Conservation (phyloP, 2,888 invertebrate species). For the Epirrhoe alternata region DNA sequence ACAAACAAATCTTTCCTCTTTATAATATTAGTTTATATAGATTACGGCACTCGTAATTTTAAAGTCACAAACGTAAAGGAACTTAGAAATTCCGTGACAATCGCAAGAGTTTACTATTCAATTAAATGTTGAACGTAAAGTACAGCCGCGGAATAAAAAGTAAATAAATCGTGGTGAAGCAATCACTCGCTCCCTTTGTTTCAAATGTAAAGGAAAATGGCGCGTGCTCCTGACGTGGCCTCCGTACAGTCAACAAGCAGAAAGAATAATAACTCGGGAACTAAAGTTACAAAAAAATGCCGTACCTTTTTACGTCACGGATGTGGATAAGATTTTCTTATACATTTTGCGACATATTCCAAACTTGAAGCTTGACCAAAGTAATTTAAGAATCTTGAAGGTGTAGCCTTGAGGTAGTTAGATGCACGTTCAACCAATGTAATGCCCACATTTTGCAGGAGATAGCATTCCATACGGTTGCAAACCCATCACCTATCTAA, state of each 20-base stretch:
- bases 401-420: too few relatives aligned
- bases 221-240: conserved; percentile 37
- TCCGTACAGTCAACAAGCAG: conserved; percentile 31
- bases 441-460: too few relatives aligned
- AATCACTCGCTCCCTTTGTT: conserved; percentile 37
- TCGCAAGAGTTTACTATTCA: background rate
- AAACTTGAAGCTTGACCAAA: too few relatives aligned
- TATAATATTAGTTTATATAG: too few relatives aligned
- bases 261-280: conserved; percentile 32
- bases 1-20: too few relatives aligned
- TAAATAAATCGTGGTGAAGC: conserved; percentile 27
- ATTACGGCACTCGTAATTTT: too few relatives aligned
- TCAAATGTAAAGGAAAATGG: conserved; percentile 37
- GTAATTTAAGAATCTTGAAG: too few relatives aligned
- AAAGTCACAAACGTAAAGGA: too few relatives aligned
- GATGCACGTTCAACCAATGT: too few relatives aligned
- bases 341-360: too few relatives aligned
- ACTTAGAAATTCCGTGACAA: background rate
- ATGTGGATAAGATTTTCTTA: conserved; percentile 4
- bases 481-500: too few relatives aligned
- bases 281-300: conserved; percentile 29
- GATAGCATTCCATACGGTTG: too few relatives aligned
- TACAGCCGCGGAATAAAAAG: conserved; percentile 4
- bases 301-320: background rate
- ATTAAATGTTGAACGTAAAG: background rate